Conservation (phyloP, 2,113 vertebrate species). For the Pithys albifrons region DNA sequence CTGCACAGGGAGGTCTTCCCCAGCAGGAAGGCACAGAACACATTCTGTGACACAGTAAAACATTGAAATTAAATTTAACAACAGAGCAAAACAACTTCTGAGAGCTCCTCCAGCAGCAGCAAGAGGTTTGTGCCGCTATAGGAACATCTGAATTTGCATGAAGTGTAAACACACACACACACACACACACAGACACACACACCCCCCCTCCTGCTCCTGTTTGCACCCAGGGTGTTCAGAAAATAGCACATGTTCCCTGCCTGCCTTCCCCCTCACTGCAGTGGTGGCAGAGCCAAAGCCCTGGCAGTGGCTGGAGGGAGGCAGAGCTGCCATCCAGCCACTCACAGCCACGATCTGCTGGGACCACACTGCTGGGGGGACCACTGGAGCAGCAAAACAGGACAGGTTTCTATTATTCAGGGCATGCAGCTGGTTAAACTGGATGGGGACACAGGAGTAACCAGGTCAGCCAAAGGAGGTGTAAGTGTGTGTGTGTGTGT, state of each 20-base stretch:
- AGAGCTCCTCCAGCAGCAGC: conserved; percentile 45
- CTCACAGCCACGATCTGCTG: neutral
- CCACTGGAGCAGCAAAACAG: conserved; percentile 38
- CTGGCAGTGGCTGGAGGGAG: neutral
- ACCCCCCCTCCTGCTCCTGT: neutral
- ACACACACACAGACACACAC: neutral
- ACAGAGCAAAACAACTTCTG: conserved; percentile 45
- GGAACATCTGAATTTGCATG: conserved; percentile 44
- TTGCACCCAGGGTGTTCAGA: neutral
- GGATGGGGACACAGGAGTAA: conserved; percentile 34
- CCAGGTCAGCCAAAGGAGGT: conserved; percentile 35
- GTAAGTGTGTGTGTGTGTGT: neutral
- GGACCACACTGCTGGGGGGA: neutral
- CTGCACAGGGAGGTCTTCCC: neutral
- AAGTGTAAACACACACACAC: neutral
- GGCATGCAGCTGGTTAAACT: conserved; percentile 52
- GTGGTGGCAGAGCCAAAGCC: neutral
- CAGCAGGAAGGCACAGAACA: conserved; percentile 3
- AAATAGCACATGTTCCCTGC: conserved; percentile 40
- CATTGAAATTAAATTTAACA: conserved; percentile 43
- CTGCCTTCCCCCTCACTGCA: neutral
- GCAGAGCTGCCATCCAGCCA: conserved; percentile 6
- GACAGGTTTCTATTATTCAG: conserved; percentile 64
- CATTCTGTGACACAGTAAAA: conserved; percentile 46
- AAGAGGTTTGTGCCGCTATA: neutral